These are phyloP conservation scores for Oenanthe melanoleuca DNA, from an alignment of 2,113 vertebrate species.

Conservation along the genomic window DNA sequence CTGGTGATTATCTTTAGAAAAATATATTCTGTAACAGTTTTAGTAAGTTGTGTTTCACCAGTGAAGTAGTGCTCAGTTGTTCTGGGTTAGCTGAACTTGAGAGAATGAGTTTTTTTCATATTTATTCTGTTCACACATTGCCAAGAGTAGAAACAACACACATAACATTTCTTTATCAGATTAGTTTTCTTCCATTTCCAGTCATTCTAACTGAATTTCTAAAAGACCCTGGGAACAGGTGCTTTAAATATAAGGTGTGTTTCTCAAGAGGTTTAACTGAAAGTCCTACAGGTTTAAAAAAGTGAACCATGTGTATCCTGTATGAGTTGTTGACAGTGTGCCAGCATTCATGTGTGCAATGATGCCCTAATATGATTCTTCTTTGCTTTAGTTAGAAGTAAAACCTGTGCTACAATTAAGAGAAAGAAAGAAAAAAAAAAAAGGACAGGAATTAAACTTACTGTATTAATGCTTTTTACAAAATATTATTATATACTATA, in stretches of 20 bases:
- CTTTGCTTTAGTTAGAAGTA: neutral
- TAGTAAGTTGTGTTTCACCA: neutral
- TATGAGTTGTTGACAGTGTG: neutral
- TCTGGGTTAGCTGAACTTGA: neutral
- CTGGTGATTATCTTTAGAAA: neutral
- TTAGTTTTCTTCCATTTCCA: slow-evolving; percentile 58
- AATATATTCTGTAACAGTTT: neutral
- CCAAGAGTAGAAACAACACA: slow-evolving; percentile 29
- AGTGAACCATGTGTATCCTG: slow-evolving; percentile 36
- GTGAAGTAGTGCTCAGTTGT: neutral
- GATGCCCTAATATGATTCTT: neutral
- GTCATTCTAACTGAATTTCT: slow-evolving; percentile 62
- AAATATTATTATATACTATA: neutral
- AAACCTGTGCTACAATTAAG: neutral
- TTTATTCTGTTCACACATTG: neutral
- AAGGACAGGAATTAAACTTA: neutral
- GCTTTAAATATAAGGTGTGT: slow-evolving; percentile 58
- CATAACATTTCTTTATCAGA: slow-evolving; percentile 28
- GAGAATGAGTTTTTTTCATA: neutral
- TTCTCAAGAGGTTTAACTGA: slow-evolving; percentile 56
- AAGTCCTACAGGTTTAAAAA: neutral
- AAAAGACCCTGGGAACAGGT: slow-evolving; percentile 33
- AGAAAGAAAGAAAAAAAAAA: neutral
- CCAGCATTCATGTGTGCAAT: neutral
- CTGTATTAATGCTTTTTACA: neutral